phyloP scores from a whole-genome alignment of 2,888 invertebrate species.

The Synergus laeviventris region DNA sequence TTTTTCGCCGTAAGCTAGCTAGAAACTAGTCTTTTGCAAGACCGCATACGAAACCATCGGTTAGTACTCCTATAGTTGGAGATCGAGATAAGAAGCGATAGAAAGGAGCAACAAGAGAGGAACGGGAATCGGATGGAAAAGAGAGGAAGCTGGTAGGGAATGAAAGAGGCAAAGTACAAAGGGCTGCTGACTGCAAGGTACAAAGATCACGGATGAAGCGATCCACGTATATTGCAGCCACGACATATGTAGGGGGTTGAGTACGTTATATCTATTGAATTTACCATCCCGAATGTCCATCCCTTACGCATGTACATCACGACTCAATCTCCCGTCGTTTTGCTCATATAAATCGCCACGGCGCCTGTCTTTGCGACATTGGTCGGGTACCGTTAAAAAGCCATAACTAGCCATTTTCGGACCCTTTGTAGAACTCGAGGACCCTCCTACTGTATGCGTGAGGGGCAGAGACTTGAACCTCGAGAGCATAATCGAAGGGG shows the following conservation, averaged over 20 bases:
- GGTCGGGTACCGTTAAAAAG: slow-evolving; percentile 10
- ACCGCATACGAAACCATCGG: slow-evolving; percentile 47
- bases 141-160: slow-evolving; percentile 39
- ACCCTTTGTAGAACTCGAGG: slow-evolving; percentile 30
- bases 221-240: slow-evolving; percentile 48
- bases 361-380: slow-evolving; percentile 30
- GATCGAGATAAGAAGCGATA: slow-evolving; percentile 53
- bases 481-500: slow-evolving; percentile 17
- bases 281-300: slow-evolving; percentile 55
- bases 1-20: slow-evolving; percentile 27
- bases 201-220: slow-evolving; percentile 64
- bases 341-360: slow-evolving; percentile 18
- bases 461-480: slow-evolving; percentile 21
- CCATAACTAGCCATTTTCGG: slow-evolving; percentile 37
- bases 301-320: slow-evolving; percentile 49
- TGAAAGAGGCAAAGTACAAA: slow-evolving; percentile 59
- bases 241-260: slow-evolving; percentile 24
- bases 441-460: slow-evolving; percentile 3
- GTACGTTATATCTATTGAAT: slow-evolving; percentile 64
- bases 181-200: slow-evolving; percentile 59
- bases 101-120: not conserved
- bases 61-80: slow-evolving; percentile 15
- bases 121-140: slow-evolving; percentile 29
- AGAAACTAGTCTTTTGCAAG: not conserved
- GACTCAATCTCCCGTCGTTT: slow-evolving; percentile 59